phyloP scores from a whole-genome alignment of 2,888 invertebrate genomes.

The Tipula unca region DNA sequence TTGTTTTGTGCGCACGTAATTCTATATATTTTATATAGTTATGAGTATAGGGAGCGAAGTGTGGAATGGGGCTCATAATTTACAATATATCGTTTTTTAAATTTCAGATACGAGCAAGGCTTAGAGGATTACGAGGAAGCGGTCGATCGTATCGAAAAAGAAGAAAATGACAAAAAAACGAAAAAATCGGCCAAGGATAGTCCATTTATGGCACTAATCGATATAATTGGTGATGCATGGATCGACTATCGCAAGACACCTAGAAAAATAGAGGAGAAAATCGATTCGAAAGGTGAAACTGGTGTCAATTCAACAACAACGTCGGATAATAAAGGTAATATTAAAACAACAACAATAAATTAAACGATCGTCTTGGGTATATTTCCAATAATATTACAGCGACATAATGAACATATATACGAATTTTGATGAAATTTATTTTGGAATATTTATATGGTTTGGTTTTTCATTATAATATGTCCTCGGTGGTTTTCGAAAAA shows the following conservation, averaged over 20 bases:
- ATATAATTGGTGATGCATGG: background rate
- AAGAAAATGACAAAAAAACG: background rate
- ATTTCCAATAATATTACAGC: background rate
- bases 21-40: too few relatives aligned
- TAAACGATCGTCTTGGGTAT: background rate
- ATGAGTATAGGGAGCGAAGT: too few relatives aligned
- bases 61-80: too few relatives aligned
- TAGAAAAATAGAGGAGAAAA: background rate
- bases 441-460: background rate
- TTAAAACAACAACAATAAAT: background rate
- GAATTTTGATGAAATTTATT: background rate
- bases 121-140: constrained; percentile 16
- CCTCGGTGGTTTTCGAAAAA: background rate
- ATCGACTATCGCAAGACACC: background rate
- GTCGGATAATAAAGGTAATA: background rate
- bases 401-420: too few relatives aligned
- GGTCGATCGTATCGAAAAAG: background rate
- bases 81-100: too few relatives aligned
- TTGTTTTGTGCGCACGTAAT: too few relatives aligned
- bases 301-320: background rate
- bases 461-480: background rate
- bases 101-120: background rate
- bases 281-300: background rate
- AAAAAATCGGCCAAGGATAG: background rate
- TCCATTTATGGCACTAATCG: background rate